Evolutionary conservation across 2,888 invertebrate genomes (phyloP).

Genomic region (Lumbricus terrestris): DNA sequence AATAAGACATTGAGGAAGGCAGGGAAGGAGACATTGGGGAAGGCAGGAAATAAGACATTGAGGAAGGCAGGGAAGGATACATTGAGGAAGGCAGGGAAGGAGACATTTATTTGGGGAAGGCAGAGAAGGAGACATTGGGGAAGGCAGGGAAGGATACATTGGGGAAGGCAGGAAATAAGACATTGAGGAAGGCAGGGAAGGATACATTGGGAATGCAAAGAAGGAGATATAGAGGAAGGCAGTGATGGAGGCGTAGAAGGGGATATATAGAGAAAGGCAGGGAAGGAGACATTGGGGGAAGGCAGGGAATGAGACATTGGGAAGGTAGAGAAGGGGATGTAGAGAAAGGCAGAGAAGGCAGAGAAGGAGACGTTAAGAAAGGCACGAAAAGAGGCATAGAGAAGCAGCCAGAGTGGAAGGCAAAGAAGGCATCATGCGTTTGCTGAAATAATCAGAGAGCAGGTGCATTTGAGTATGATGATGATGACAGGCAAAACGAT

Average conservation of each 20-base stretch:
- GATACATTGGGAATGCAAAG: no score
- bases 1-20: neutral
- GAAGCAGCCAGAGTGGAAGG: no score
- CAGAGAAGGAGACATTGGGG: neutral
- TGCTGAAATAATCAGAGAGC: no score
- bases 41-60: no score
- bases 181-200: neutral
- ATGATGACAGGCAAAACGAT: no score
- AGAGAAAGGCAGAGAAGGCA: no score
- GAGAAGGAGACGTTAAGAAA: no score
- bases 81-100: neutral
- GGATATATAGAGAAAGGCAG: neutral
- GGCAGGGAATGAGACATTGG: neutral
- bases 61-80: neutral
- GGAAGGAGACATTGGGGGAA: neutral
- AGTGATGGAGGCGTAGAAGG: neutral
- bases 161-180: neutral
- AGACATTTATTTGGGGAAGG: neutral
- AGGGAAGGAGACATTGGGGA: no score
- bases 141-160: neutral
- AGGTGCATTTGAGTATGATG: no score
- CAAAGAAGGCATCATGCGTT: neutral
- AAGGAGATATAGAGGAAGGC: neutral
- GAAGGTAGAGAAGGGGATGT: no score
- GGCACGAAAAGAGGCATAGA: no score